Evolutionary conservation across 2,888 invertebrate species (phyloP).

Genomic region (Catonia carolina): DNA sequence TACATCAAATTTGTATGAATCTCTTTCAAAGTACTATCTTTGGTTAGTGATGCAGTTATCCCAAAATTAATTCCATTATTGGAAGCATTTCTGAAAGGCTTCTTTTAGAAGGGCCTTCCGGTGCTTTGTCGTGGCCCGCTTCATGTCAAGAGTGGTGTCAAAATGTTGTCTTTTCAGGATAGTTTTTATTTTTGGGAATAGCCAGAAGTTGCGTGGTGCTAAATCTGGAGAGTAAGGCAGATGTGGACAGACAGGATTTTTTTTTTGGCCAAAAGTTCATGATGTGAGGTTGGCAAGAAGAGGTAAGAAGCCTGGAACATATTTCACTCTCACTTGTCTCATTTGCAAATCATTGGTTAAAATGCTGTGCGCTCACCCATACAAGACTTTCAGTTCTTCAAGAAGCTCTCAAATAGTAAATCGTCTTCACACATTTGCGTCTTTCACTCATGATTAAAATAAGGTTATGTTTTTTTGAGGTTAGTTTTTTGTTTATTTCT

Average conservation of each 20-base stretch:
- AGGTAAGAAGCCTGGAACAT: too few species aligned
- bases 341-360: too few species aligned
- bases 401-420: too few species aligned
- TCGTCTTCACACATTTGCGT: too few species aligned
- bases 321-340: too few species aligned
- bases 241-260: neutral
- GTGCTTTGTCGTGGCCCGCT: slow-evolving; percentile 6
- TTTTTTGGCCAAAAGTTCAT: neutral
- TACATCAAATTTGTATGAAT: too few species aligned
- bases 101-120: slow-evolving; percentile 12
- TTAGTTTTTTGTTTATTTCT: too few species aligned
- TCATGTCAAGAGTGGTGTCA: slow-evolving; percentile 7
- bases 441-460: too few species aligned
- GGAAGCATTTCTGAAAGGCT: neutral
- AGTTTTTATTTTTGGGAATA: slow-evolving; percentile 19
- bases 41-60: slow-evolving; percentile 18
- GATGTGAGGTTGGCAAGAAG: slow-evolving; percentile 1
- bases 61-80: slow-evolving; percentile 12
- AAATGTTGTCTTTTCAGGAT: slow-evolving; percentile 24
- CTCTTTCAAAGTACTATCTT: slow-evolving; percentile 19
- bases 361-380: too few species aligned
- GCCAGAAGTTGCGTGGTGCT: slow-evolving; percentile 18
- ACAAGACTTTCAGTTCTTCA: too few species aligned
- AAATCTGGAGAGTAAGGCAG: slow-evolving; percentile 15
- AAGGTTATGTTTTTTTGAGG: too few species aligned